Base-by-base conservation (phyloP, 2,113 vertebrate species). In the Psilopogon haemacephalus region DNA sequence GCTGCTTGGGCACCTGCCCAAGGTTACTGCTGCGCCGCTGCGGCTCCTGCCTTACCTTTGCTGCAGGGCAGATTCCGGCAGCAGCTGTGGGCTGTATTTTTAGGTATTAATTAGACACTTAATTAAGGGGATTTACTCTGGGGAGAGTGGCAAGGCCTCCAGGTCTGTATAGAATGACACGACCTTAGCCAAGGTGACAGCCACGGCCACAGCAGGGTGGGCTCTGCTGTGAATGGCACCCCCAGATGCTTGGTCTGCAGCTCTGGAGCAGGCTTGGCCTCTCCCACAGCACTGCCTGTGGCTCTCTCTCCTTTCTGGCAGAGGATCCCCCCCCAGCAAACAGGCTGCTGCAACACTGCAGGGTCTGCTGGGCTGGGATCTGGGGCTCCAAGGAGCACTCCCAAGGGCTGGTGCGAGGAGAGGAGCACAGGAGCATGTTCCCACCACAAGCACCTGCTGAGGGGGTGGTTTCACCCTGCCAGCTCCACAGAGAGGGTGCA, bases 71-170 rank as follows among this genome's bases (percentile, higher is more conserved):
- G 80, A 96, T 96, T 95, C 95, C 82, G 0, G 78, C 88, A 95
- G 96, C 97, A 97, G 95, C 96, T 96, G 97, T 13, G 12, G 84
- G 86, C 80, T 68, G 67, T 96, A 96, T 96, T 96, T 97, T 96
- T 96, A 96, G 96, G 88, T 84, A 90, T 95, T 95, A 94, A 96
- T 97, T 95, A 96, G 91, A 33, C 70, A 58, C 70, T 72, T 60
- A 89, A 63, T 97, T 95, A 96, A 65, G 13, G 81, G 88, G 95
- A 95, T 97, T 96, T 95, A 86, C 59, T 75, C 6, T 50, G 71
- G 84, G 93, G 62, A 85, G 86, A 90, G 96, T 20, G 65, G 91
- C 82, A 89, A 74, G 70, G 92, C 63, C 93, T 52, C 48, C 88
- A 78, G 94, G 70, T 93, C 89, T 78, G 84, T 90, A 80, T 88